Percentiles rank a stretch among this genome's conserved stretches.
These are phyloP conservation scores for Chymomyza caudatula DNA, from an alignment of 2,888 invertebrate species.

Conservation along the genomic window DNA sequence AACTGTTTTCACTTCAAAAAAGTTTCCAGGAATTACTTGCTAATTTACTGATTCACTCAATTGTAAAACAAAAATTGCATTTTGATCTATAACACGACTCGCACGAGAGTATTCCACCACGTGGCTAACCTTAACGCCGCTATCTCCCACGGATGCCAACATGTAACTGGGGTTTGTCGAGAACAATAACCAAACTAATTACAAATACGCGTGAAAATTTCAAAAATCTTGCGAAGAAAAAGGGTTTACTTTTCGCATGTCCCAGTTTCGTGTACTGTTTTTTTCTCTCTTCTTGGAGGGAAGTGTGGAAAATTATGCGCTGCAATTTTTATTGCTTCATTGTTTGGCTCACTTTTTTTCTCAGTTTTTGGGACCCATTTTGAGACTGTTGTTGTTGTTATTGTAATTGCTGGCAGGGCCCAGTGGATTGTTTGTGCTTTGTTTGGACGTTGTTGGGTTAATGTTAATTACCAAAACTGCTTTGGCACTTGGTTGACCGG, in stretches of 20 bases:
- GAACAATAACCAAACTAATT: slow-evolving; percentile 66
- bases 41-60: neutral
- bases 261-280: slow-evolving; percentile 5
- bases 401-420: slow-evolving; percentile 41
- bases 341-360: slow-evolving; percentile 46
- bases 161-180: neutral
- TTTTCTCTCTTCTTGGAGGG: neutral
- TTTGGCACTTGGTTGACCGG: slow-evolving; percentile 65
- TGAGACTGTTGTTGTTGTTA: slow-evolving; percentile 17
- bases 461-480: slow-evolving; percentile 72
- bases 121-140: neutral
- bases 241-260: slow-evolving; percentile 45
- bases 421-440: slow-evolving; percentile 59
- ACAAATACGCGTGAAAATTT: slow-evolving; percentile 69
- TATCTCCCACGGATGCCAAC: neutral
- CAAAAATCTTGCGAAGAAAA: slow-evolving; percentile 39
- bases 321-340: slow-evolving; percentile 74
- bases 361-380: neutral
- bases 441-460: slow-evolving; percentile 64
- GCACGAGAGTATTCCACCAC: neutral
- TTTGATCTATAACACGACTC: neutral
- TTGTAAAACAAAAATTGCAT: neutral
- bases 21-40: neutral
- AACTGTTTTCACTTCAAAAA: too few species aligned
- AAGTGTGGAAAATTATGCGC: slow-evolving; percentile 61